Evolutionary conservation across 1,140 invertebrate species (phyloP).

Genomic region (Pseudomyrmex flavicornis): DNA sequence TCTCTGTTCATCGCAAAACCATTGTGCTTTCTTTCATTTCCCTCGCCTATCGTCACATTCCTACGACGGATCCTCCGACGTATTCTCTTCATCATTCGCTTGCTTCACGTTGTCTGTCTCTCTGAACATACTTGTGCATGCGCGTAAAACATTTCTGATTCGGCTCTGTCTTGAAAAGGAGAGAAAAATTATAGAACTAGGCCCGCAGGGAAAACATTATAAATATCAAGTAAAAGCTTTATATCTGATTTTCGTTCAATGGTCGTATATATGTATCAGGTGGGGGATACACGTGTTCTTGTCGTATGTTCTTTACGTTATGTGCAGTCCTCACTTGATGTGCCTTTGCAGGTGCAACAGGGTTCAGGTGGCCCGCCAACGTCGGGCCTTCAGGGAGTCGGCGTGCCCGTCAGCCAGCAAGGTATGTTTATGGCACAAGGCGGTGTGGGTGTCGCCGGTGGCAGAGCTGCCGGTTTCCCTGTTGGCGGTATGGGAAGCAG

Average conservation of each 20-base stretch:
- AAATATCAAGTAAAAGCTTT: constrained; percentile 11
- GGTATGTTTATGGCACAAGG: constrained; percentile 81
- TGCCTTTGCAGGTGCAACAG: constrained; percentile 81
- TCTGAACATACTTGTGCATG: constrained; percentile 66
- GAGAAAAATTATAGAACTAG: neutral
- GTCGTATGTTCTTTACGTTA: neutral
- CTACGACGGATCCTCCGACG: constrained; percentile 6
- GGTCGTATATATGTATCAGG: neutral
- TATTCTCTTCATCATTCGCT: too few relatives aligned
- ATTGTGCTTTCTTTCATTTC: constrained; percentile 84
- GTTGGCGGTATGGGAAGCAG: constrained; percentile 81
- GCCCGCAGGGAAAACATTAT: neutral
- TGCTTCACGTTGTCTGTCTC: constrained; percentile 22
- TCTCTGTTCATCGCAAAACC: constrained; percentile 81
- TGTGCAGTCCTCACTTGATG: neutral
- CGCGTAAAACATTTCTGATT: constrained; percentile 43
- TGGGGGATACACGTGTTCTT: neutral
- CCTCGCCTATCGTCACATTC: constrained; percentile 73
- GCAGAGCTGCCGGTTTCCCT: constrained; percentile 74
- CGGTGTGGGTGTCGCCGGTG: constrained; percentile 68
- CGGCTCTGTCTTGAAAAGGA: too few relatives aligned
- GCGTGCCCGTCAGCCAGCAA: constrained; percentile 83
- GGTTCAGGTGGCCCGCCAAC: constrained; percentile 75
- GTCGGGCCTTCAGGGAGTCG: constrained; percentile 80
- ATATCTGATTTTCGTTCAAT: neutral